Percentiles rank a stretch among this genome's conserved stretches.
Conservation (phyloP, 2,888 invertebrate species). For the Thysanoteuthis rhombus region DNA sequence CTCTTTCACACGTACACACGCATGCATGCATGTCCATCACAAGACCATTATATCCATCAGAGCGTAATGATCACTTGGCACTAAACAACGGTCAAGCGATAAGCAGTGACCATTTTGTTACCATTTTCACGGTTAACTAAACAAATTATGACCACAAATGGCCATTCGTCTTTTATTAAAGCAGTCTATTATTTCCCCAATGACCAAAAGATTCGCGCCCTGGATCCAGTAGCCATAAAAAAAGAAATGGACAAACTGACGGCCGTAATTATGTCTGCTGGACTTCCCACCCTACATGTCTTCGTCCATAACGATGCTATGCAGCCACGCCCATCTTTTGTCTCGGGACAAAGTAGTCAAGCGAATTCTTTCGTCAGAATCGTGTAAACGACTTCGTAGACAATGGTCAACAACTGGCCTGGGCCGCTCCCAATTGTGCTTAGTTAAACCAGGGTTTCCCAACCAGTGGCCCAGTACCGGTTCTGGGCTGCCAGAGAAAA, state of each 20-base stretch:
- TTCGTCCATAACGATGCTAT: neutral
- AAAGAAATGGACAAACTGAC: neutral
- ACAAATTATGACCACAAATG: neutral
- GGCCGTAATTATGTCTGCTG: neutral
- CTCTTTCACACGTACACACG: neutral
- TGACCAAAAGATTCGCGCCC: neutral
- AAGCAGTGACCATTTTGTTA: neutral
- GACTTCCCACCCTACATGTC: too few relatives aligned
- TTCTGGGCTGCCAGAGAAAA: too few relatives aligned
- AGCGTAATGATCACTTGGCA: neutral
- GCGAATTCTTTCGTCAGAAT: neutral
- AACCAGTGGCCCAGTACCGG: too few relatives aligned
- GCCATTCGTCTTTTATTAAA: neutral
- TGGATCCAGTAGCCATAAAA: neutral
- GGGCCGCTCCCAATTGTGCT: neutral
- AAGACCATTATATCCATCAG: neutral
- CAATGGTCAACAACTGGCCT: neutral
- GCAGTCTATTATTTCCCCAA: neutral
- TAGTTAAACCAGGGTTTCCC: too few relatives aligned
- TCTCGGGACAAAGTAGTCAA: neutral
- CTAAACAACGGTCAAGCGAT: neutral
- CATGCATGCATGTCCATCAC: neutral
- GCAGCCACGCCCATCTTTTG: neutral
- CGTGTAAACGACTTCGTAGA: neutral
- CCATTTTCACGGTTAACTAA: neutral